Evolutionary conservation across 2,797 vertebrate genomes (phyloP).

Genomic region (Labroides dimidiatus): DNA sequence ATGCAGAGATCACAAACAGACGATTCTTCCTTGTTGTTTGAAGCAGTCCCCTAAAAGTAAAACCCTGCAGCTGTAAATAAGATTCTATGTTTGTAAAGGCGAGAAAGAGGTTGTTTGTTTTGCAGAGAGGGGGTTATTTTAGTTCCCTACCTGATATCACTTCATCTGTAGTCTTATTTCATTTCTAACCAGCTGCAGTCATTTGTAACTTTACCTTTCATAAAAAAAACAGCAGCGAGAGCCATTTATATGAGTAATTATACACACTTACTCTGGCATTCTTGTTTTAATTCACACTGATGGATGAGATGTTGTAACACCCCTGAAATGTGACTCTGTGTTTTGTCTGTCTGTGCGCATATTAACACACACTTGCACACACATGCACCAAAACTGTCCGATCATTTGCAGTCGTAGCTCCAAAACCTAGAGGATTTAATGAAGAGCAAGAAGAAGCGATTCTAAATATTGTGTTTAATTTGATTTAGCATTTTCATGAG

Average conservation of each 20-base stretch:
- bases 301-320: constrained; percentile 54
- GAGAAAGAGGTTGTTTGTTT: constrained; percentile 8
- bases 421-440: constrained; percentile 57
- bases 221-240: constrained; percentile 61
- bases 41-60: constrained; percentile 8
- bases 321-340: constrained; percentile 47
- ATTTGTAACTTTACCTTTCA: constrained; percentile 69
- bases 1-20: constrained; percentile 1
- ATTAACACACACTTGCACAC: neutral
- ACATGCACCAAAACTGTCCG: constrained; percentile 24
- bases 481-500: constrained; percentile 87
- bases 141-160: constrained; percentile 43
- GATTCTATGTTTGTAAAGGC: neutral
- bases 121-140: constrained; percentile 38
- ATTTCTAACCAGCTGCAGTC: constrained; percentile 57
- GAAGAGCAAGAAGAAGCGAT: constrained; percentile 53
- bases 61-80: constrained; percentile 4
- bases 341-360: constrained; percentile 24
- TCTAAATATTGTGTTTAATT: constrained; percentile 85
- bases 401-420: constrained; percentile 27
- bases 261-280: constrained; percentile 66
- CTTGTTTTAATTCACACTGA: constrained; percentile 65
- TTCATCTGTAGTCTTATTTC: constrained; percentile 68
- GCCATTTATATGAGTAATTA: constrained; percentile 73
- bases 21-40: constrained; percentile 6